These are phyloP conservation scores for Sebastes baramenuke DNA, from an alignment of 2,797 vertebrate genomes.

Conservation along the genomic window DNA sequence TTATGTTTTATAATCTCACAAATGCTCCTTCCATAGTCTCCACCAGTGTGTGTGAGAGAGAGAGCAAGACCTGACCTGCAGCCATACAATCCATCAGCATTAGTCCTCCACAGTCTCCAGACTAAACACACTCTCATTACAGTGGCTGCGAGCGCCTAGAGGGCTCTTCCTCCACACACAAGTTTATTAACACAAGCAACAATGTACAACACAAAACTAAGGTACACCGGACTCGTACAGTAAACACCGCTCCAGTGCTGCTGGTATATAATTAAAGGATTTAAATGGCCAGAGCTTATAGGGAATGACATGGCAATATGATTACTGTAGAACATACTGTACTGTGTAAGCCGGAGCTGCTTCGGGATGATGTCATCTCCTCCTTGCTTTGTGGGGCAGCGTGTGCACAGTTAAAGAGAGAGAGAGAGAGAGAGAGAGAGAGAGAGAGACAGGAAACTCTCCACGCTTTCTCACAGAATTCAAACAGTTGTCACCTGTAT, in stretches of 20 bases:
- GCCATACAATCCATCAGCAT: conserved; percentile 85
- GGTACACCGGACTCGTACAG: conserved; percentile 59
- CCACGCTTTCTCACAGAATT: conserved; percentile 47
- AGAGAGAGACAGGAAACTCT: conserved; percentile 46
- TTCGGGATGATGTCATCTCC: conserved; percentile 75
- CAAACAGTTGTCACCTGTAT: conserved; percentile 55
- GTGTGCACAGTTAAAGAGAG: conserved; percentile 21
- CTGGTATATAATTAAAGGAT: conserved; percentile 76
- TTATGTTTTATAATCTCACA: conserved; percentile 23
- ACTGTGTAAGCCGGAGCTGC: conserved; percentile 56
- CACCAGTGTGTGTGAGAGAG: conserved; percentile 13
- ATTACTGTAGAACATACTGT: conserved; percentile 68
- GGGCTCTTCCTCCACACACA: conserved; percentile 71
- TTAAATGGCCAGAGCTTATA: conserved; percentile 62
- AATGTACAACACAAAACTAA: conserved; percentile 70
- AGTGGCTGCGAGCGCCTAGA: conserved; percentile 68
- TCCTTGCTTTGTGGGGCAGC: conserved; percentile 38
- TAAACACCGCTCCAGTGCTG: conserved; percentile 71
- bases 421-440: conserved; percentile 25
- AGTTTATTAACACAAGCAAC: conserved; percentile 84
- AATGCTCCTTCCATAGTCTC: conserved; percentile 33
- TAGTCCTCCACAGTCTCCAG: conserved; percentile 82
- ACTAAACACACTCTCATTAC: conserved; percentile 89
- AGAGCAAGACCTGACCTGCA: conserved; percentile 81
- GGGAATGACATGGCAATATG: conserved; percentile 76